Conservation (phyloP, 2,888 invertebrate genomes). For the Loripinus fragilis region DNA sequence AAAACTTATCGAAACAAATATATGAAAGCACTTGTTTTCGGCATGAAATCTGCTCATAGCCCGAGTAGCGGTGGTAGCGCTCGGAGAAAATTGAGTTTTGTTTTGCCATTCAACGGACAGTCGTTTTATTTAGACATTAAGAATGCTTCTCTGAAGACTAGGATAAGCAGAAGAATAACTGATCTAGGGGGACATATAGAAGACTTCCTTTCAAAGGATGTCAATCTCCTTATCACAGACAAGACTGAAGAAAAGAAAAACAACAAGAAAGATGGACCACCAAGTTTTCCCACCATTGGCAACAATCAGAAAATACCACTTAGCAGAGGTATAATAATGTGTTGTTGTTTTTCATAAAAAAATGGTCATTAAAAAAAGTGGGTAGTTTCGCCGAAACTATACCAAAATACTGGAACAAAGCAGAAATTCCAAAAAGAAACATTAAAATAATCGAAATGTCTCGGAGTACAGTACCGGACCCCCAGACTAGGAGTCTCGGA, state of each 20-base stretch:
- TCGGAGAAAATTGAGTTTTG: slow-evolving; percentile 60
- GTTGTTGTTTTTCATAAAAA: too few species aligned
- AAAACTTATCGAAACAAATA: too few species aligned
- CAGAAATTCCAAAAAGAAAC: too few species aligned
- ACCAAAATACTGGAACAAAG: too few species aligned
- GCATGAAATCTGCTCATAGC: slow-evolving; percentile 12
- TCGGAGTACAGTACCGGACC: too few species aligned
- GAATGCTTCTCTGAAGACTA: slow-evolving; percentile 44
- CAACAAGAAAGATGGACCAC: neutral
- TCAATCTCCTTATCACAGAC: slow-evolving; percentile 60
- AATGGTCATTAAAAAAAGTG: too few species aligned
- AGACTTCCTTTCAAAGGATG: slow-evolving; percentile 62
- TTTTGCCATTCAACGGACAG: slow-evolving; percentile 46
- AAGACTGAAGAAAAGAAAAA: slow-evolving; percentile 26
- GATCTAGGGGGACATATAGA: slow-evolving; percentile 63
- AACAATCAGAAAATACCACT: slow-evolving; percentile 2
- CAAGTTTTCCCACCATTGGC: neutral
- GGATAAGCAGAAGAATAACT: slow-evolving; percentile 47
- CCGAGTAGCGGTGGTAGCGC: slow-evolving; percentile 37
- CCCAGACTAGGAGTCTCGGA: too few species aligned
- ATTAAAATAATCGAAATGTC: too few species aligned
- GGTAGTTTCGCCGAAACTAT: too few species aligned
- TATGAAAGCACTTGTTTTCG: neutral
- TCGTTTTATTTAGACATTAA: slow-evolving; percentile 65
- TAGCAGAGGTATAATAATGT: slow-evolving; percentile 19